phyloP scores from a whole-genome alignment of 1,140 invertebrate genomes.

The Heliconius congener region DNA sequence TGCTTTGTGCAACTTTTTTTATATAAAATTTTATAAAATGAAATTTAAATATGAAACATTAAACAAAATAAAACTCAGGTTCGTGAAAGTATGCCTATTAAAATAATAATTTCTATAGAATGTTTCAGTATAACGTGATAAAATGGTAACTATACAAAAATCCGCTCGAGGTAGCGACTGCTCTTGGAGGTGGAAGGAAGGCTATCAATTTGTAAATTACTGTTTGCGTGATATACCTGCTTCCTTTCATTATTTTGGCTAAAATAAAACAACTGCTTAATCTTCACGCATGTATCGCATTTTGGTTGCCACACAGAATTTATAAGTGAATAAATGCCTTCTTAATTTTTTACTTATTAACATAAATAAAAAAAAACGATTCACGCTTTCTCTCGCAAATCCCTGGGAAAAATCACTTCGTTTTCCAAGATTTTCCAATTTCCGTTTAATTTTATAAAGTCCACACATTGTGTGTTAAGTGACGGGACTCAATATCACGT shows the following conservation, averaged over 20 bases:
- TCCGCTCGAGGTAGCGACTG: not conserved
- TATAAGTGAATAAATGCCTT: too few relatives aligned
- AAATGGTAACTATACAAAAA: not conserved
- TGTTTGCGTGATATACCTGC: not conserved
- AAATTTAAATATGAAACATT: too few relatives aligned
- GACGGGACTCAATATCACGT: too few relatives aligned
- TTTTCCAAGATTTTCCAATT: not conserved
- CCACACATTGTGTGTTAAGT: too few relatives aligned
- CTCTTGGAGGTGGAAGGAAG: not conserved
- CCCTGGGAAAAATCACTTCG: not conserved
- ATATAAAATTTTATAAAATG: too few relatives aligned
- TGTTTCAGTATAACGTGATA: not conserved
- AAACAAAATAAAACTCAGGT: not conserved
- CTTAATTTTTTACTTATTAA: too few relatives aligned
- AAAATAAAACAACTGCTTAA: not conserved
- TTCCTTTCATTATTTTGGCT: not conserved
- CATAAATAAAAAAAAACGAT: too few relatives aligned
- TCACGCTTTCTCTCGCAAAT: too few relatives aligned
- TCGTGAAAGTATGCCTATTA: not conserved
- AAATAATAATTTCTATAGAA: constrained; percentile 7
- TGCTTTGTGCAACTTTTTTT: too few relatives aligned
- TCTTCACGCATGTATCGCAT: not conserved
- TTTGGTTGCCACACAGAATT: not conserved
- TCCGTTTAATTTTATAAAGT: too few relatives aligned
- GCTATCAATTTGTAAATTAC: not conserved